phyloP scores from a whole-genome alignment of 1,140 invertebrate species.

The Parapsyche elsis region DNA sequence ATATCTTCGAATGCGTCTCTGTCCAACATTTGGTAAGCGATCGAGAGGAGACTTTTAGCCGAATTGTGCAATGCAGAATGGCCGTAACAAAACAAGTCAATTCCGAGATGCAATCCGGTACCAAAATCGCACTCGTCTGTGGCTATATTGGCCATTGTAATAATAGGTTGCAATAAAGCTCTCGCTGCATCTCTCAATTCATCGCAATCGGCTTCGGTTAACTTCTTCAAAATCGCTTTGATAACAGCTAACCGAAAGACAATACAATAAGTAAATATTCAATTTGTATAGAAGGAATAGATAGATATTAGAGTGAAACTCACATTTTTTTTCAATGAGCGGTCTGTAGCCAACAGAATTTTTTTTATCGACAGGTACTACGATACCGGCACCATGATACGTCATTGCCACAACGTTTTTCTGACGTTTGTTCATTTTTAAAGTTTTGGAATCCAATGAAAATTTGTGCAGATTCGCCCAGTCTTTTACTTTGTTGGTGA shows the following conservation, averaged over 20 bases:
- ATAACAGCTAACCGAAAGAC: slow-evolving; percentile 71
- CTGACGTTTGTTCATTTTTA: slow-evolving; percentile 72
- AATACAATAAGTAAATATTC: slow-evolving; percentile 23
- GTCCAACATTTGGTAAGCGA: slow-evolving; percentile 83
- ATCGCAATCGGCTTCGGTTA: slow-evolving; percentile 71
- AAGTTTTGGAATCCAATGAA: slow-evolving; percentile 70
- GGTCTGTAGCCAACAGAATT: slow-evolving; percentile 83
- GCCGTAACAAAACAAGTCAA: slow-evolving; percentile 86
- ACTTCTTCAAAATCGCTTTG: slow-evolving; percentile 77
- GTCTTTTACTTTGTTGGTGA: slow-evolving; percentile 64
- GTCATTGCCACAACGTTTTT: slow-evolving; percentile 80
- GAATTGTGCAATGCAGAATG: slow-evolving; percentile 74
- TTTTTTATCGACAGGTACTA: slow-evolving; percentile 87
- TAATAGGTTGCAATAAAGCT: slow-evolving; percentile 78
- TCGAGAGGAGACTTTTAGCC: slow-evolving; percentile 73
- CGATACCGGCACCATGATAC: slow-evolving; percentile 88
- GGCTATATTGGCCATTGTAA: slow-evolving; percentile 86
- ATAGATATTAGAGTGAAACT: slow-evolving; percentile 11
- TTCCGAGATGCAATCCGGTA: slow-evolving; percentile 87
- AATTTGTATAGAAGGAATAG: slow-evolving; percentile 3
- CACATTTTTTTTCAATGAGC: slow-evolving; percentile 79
- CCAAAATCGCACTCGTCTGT: slow-evolving; percentile 96
- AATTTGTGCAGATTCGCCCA: slow-evolving; percentile 75
- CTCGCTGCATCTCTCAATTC: slow-evolving; percentile 71
- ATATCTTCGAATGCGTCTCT: slow-evolving; percentile 82